Evolutionary conservation across 2,888 invertebrate species (phyloP), one percentile per base, ranked within the genome.

Genomic region (Galerucella nymphaeae): DNA sequence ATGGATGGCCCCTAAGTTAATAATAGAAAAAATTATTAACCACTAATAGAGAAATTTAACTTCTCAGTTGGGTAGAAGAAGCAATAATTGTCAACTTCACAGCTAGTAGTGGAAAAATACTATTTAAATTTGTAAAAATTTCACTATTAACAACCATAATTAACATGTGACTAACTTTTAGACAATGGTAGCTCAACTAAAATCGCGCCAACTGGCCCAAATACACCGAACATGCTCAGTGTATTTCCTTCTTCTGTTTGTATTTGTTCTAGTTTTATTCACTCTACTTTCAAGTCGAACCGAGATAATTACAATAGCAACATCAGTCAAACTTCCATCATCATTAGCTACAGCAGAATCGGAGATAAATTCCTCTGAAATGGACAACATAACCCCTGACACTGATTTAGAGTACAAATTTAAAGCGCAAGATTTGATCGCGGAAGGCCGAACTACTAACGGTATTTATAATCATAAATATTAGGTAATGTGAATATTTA

Each of bases 391-490:
- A 23, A 16, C 68, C 13, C 18, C 42, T 9, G 42, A 68, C 45
- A 63, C 70, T 48, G 50, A 61, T 23, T 50, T 81, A 3, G 73
- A 74, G 16, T 79, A 76, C 72, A 77, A 79, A 14, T 85, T 82
- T 65, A 79, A 79, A 16, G 76, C 81, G 6, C 77, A 82, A 66
- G 80, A 83, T 66, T 73, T 85, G 14, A 75, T 84, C 10, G 74
- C 76, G 0, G 77, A 82, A 71, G 80, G 80, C 79, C 74, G 69
- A 48, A 30, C 18, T 20, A 70, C 74, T 14, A 9, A 68, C 30
- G 61, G 61, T 61, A 41, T 18, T 2, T 16, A 61, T 23, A 8
- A 1, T 13, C 11, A 42, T 11, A 11, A 42, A 42, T 42, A 30
- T 30, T n/a, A n/a, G n/a, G n/a, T 30, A 30, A 30, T 30, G 23